A percentile compares a stretch with the other conserved stretches of the same genome.
phyloP scores from a whole-genome alignment of 2,113 vertebrate genomes.

The Chauna torquata region DNA sequence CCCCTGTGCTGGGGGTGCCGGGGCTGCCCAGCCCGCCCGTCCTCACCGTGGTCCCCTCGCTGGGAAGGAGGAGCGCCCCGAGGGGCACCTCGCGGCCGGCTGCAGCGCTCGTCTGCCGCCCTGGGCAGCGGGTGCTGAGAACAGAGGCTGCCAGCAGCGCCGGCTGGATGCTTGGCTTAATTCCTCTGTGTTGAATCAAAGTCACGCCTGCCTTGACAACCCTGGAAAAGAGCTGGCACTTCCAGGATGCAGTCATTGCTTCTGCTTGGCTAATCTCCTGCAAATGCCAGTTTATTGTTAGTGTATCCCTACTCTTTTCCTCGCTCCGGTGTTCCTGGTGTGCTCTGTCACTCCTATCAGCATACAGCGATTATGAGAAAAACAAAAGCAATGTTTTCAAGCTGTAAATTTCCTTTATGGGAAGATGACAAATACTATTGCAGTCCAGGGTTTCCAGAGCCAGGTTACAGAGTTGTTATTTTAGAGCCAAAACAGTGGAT shows the following conservation, averaged over 20 bases:
- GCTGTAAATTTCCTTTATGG: neutral
- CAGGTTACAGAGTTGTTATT: neutral
- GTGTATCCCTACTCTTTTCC: neutral
- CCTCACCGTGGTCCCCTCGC: neutral
- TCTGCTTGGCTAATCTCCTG: neutral
- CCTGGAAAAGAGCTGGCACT: neutral
- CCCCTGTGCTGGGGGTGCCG: neutral
- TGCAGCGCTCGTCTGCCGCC: neutral
- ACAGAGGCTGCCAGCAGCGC: neutral
- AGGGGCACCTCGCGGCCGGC: neutral
- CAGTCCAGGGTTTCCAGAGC: neutral
- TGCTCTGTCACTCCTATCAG: neutral
- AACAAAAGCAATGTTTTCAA: neutral
- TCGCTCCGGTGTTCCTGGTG: neutral
- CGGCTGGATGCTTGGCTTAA: neutral
- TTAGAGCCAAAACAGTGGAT: neutral
- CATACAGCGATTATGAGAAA: neutral
- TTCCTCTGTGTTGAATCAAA: neutral
- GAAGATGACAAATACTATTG: neutral
- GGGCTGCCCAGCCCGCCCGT: neutral
- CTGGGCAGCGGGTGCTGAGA: neutral
- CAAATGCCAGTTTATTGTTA: constrained; percentile 12
- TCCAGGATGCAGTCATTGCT: neutral
- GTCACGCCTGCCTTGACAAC: neutral
- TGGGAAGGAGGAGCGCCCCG: fast-evolving